phyloP scores from a whole-genome alignment of 2,888 invertebrate genomes.

The Octodonta nipae region DNA sequence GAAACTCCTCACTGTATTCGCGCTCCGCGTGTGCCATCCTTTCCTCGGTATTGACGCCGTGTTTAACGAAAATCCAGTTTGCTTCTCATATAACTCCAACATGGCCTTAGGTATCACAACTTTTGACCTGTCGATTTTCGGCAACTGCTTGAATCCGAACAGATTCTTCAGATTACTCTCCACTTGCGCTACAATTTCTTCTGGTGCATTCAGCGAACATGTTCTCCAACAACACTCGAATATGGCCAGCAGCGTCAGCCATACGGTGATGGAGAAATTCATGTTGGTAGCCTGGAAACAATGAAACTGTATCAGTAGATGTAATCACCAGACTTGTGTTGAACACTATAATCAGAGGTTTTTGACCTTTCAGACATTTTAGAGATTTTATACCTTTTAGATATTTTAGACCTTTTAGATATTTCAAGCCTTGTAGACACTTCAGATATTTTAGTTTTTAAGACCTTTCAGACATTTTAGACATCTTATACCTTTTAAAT shows the following conservation, averaged over 20 bases:
- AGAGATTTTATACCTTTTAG: no score
- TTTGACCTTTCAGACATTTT: no score
- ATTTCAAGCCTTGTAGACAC: no score
- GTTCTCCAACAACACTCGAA: constrained; percentile 17
- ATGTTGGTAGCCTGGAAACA: constrained; percentile 18
- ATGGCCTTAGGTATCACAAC: constrained; percentile 64
- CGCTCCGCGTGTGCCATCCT: constrained; percentile 56
- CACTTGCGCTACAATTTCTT: constrained; percentile 35
- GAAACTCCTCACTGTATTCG: constrained; percentile 77
- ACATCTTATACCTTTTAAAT: no score
- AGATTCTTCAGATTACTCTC: constrained; percentile 48
- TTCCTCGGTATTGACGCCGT: constrained; percentile 53
- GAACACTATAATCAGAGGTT: no score
- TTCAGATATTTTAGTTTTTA: no score
- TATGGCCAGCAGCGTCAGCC: constrained; percentile 20
- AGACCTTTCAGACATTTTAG: no score
- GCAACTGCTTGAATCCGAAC: constrained; percentile 46
- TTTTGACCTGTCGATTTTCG: constrained; percentile 35
- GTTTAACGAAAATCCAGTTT: constrained; percentile 49
- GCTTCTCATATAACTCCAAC: constrained; percentile 61
- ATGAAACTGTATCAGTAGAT: no score
- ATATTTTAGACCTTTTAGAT: no score
- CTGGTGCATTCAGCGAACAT: constrained; percentile 24
- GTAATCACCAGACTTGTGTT: no score
- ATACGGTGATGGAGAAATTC: constrained; percentile 15